Conservation (phyloP, 2,797 vertebrate genomes). For the Xyrichtys novacula region DNA sequence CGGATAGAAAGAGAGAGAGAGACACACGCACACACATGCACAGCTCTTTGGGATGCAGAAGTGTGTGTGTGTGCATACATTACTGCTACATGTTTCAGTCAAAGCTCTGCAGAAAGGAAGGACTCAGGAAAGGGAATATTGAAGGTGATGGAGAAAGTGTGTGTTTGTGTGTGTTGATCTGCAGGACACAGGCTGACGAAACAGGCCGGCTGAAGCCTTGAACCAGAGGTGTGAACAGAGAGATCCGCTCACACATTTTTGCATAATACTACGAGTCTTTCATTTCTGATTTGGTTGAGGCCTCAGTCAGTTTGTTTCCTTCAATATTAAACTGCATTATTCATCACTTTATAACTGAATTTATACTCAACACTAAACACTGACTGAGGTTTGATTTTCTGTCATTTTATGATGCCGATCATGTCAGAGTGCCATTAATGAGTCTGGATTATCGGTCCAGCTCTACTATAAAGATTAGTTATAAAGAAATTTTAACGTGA, state of each 20-base stretch:
- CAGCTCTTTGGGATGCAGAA: conserved; percentile 70
- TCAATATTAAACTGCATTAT: too few relatives aligned
- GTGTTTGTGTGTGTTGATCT: conserved; percentile 26
- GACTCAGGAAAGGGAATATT: conserved; percentile 56
- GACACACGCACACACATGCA: conserved; percentile 18
- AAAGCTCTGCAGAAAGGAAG: conserved; percentile 63
- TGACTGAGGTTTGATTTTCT: too few relatives aligned
- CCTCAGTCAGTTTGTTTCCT: too few relatives aligned
- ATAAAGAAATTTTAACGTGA: too few relatives aligned
- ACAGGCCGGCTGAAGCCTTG: conserved; percentile 54
- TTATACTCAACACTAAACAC: too few relatives aligned
- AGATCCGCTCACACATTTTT: conserved; percentile 54
- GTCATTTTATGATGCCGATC: too few relatives aligned
- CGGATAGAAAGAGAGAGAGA: conserved; percentile 63
- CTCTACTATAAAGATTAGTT: too few relatives aligned
- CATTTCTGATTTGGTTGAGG: conserved; percentile 5
- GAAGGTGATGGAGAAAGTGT: conserved; percentile 52
- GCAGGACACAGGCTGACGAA: conserved; percentile 33
- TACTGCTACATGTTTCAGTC: conserved; percentile 62
- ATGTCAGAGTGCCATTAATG: too few relatives aligned
- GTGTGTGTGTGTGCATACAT: conserved; percentile 51
- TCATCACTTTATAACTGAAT: too few relatives aligned
- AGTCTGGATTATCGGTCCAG: too few relatives aligned
- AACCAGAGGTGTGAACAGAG: conserved; percentile 68
- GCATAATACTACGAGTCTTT: conserved; percentile 18